phyloP scores from a whole-genome alignment of 2,113 vertebrate species.

The Vombatus ursinus region DNA sequence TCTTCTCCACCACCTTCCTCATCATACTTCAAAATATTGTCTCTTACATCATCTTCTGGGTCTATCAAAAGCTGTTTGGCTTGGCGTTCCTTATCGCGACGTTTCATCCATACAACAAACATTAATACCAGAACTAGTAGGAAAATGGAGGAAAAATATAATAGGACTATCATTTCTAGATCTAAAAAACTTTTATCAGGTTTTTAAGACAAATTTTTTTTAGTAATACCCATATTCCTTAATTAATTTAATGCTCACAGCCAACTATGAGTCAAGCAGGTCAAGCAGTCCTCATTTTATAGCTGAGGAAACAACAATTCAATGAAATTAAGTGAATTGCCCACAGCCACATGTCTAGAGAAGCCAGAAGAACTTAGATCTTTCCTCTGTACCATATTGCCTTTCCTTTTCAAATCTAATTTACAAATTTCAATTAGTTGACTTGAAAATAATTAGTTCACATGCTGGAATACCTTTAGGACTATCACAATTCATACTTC shows the following conservation, averaged over 20 bases:
- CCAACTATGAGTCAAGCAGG: background rate
- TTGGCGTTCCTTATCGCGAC: constrained; percentile 95
- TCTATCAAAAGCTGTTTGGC: constrained; percentile 97
- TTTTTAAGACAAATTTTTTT: background rate
- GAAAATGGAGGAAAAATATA: constrained; percentile 23
- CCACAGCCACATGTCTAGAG: background rate
- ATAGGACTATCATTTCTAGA: background rate
- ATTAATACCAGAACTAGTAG: constrained; percentile 92
- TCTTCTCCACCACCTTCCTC: constrained; percentile 99
- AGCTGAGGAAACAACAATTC: background rate
- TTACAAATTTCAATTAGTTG: background rate
- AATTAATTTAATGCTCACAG: background rate
- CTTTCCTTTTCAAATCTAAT: background rate
- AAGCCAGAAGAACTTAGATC: background rate
- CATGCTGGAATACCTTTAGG: constrained; percentile 39
- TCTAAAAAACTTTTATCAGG: background rate
- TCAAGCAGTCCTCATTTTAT: background rate
- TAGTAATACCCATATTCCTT: background rate
- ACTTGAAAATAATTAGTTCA: background rate
- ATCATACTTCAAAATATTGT: constrained; percentile 99
- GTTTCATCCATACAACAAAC: constrained; percentile 99
- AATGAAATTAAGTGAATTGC: background rate
- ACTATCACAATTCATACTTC: constrained; percentile 46
- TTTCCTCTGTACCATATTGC: background rate
- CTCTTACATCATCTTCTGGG: constrained; percentile 96